phyloP scores from a whole-genome alignment of 2,797 vertebrate species.

The Chrysolophus pictus region DNA sequence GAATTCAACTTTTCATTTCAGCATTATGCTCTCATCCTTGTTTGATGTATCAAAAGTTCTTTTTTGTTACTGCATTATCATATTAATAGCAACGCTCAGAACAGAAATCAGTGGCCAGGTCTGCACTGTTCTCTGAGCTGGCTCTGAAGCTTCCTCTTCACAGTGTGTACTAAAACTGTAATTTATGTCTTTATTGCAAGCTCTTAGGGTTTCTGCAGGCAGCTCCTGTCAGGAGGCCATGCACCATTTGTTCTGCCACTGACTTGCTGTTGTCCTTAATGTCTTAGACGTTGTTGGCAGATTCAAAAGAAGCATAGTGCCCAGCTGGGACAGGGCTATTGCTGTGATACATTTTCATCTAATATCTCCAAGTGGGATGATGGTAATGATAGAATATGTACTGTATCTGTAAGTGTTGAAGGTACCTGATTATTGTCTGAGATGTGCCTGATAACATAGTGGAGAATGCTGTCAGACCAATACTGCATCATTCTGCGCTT shows the following conservation, averaged over 20 bases:
- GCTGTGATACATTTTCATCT: neutral
- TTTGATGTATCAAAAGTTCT: neutral
- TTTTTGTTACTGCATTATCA: neutral
- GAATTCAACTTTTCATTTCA: neutral
- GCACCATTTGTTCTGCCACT: neutral
- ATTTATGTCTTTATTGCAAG: neutral
- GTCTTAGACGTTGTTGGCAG: neutral
- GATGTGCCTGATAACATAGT: neutral
- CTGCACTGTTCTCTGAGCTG: neutral
- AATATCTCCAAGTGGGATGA: neutral
- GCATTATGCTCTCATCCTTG: neutral
- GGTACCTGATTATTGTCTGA: neutral
- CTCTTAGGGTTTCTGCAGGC: neutral
- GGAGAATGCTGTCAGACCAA: neutral
- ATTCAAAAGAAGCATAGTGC: neutral
- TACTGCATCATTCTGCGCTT: neutral
- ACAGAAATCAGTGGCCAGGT: neutral
- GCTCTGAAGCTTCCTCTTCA: neutral
- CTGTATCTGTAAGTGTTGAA: neutral
- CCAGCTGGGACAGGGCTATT: neutral
- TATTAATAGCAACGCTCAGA: conserved; percentile 26
- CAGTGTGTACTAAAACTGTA: neutral
- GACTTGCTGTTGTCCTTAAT: neutral
- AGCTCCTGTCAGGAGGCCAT: neutral
- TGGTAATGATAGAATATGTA: neutral